Conservation (phyloP, 1,140 invertebrate species). For the Monochamus saltuarius region DNA sequence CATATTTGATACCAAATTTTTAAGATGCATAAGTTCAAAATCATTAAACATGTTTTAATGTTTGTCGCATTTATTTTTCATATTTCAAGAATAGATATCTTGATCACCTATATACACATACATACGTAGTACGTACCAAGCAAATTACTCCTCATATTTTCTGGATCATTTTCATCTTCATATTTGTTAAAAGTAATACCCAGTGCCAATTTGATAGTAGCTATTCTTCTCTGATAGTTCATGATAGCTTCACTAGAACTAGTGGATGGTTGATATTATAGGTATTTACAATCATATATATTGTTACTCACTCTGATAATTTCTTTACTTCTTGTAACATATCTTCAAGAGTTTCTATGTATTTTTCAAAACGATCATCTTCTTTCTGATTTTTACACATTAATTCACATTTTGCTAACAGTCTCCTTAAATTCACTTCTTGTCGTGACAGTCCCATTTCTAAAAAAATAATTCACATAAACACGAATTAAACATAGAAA, state of each 20-base stretch:
- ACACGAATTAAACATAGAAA: too few species aligned
- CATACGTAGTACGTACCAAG: constrained; percentile 26
- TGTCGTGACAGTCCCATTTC: constrained; percentile 56
- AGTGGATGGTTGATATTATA: constrained; percentile 16
- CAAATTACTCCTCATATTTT: constrained; percentile 36
- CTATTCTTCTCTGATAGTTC: constrained; percentile 36
- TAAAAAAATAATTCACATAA: too few species aligned
- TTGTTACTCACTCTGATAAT: constrained; percentile 58
- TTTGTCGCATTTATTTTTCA: too few species aligned
- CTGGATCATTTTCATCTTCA: constrained; percentile 31
- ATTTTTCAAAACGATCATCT: constrained; percentile 71
- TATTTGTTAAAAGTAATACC: constrained; percentile 36
- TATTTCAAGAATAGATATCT: too few species aligned
- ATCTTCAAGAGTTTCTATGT: constrained; percentile 66
- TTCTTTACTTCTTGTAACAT: constrained; percentile 68
- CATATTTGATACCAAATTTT: too few species aligned
- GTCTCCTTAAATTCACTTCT: constrained; percentile 70
- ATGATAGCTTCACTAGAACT: constrained; percentile 33
- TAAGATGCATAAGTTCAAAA: too few species aligned
- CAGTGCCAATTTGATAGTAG: constrained; percentile 29
- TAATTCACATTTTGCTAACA: constrained; percentile 69
- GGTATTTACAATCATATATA: background rate
- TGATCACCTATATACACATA: too few species aligned
- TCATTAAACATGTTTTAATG: too few species aligned
- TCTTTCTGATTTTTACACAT: constrained; percentile 69